Conservation (phyloP, 2,113 vertebrate genomes). For the Heterotilapia buettikoferi region DNA sequence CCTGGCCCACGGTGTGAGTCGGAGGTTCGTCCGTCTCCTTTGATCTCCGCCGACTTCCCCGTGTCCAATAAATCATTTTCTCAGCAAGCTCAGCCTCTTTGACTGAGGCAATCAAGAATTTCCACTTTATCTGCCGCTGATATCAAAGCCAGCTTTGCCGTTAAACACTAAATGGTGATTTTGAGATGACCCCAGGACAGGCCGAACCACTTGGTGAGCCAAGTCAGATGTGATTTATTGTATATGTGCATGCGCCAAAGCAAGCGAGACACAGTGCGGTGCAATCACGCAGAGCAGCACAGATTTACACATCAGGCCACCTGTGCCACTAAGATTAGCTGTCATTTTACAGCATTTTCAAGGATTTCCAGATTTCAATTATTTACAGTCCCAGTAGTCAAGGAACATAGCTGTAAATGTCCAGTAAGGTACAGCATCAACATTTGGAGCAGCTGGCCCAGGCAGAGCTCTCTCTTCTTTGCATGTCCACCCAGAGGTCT, state of each 20-base stretch:
- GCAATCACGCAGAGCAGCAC: constrained; percentile 9
- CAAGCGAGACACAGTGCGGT: not conserved
- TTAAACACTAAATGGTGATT: constrained; percentile 53
- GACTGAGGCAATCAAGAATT: constrained; percentile 52
- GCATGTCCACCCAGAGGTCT: not conserved
- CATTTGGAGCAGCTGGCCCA: constrained; percentile 23
- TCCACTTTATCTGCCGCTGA: constrained; percentile 42
- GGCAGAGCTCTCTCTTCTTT: not conserved
- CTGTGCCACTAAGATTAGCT: not conserved
- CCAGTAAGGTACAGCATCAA: not conserved
- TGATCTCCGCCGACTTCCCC: constrained; percentile 51
- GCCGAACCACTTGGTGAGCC: not conserved
- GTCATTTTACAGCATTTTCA: constrained; percentile 9
- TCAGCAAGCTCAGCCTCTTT: constrained; percentile 36
- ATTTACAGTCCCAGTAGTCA: not conserved
- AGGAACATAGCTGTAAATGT: not conserved
- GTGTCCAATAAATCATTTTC: constrained; percentile 67
- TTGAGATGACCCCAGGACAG: constrained; percentile 45
- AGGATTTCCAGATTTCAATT: not conserved
- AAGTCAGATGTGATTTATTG: constrained; percentile 32
- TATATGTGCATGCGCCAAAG: not conserved
- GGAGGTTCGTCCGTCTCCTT: constrained; percentile 21
- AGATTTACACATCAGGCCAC: constrained; percentile 7
- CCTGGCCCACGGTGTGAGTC: not conserved
- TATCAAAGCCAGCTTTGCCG: constrained; percentile 37